Evolutionary conservation across 2,888 invertebrate species (phyloP), one percentile per base, ranked within the genome.

Genomic region (Caradrina kadenii): DNA sequence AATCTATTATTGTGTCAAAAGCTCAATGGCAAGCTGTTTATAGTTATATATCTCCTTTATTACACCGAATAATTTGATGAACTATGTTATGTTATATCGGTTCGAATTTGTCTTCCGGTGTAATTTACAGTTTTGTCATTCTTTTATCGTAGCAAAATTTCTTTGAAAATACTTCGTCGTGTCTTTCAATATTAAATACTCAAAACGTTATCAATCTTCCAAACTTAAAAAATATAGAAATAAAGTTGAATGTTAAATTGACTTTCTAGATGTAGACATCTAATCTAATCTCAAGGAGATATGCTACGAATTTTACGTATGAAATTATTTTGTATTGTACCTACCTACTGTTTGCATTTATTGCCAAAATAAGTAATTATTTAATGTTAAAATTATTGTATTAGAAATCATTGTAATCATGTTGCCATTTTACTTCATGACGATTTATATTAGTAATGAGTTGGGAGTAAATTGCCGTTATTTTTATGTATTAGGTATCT

Each of bases 1-100:
- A 89, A 89, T 89, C 85, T 88, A 86, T 88, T 85, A 88, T 86
- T 88, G 91, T 93, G 94, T 94, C 93, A 91, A 92, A 93, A 92
- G 94, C 94, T 94, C 94, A 94, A 94, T 92, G 86, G 89, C 87
- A 89, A 89, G 62, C 69, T 80, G 70, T 76, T 73, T 78, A 73
- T 73, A 56, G 73, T 60, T 39, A 39, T 77, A 76, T 67, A 72
- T 52, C 62, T 50, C 45, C 19, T 58, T 48, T 69, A 70, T 63
- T 69, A 65, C 48, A 21, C 50, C 22, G 55, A 53, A 76, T 76
- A 69, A 75, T 82, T 80, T 76, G 42, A 79, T 78, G 65, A 63
- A 76, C 53, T 75, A 64, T 67, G 45, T 69, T 61, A 59, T 81
- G 79, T 79, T 81, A 80, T 71, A 80, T 71, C 63, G 58, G 72